These are phyloP conservation scores for Atlantisia rogersi DNA, from an alignment of 2,113 vertebrate genomes.

Conservation along the genomic window DNA sequence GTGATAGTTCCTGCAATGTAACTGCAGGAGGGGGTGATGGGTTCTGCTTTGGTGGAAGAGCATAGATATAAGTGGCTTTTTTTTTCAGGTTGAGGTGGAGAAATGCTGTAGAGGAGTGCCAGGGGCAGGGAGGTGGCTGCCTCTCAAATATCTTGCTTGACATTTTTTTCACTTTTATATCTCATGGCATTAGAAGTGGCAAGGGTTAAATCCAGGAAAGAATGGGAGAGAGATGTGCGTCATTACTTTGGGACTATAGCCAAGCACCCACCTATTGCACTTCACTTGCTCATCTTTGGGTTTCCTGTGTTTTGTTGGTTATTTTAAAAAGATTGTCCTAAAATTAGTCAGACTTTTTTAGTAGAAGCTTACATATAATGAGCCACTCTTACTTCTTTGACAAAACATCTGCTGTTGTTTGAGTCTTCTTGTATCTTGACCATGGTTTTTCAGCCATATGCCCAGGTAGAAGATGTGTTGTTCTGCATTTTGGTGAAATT, in stretches of 20 bases:
- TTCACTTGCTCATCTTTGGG: background rate
- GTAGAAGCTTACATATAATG: background rate
- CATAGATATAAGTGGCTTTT: background rate
- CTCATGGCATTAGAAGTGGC: background rate
- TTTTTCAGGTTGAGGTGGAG: background rate
- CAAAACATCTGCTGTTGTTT: background rate
- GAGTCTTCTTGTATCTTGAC: background rate
- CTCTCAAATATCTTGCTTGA: background rate
- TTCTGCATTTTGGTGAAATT: background rate
- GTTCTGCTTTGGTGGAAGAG: background rate
- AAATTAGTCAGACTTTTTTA: background rate
- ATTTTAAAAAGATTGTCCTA: background rate
- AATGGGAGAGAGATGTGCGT: background rate
- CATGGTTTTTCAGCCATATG: background rate
- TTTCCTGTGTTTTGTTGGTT: background rate
- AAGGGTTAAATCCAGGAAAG: background rate
- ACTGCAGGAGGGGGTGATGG: background rate
- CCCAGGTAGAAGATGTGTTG: background rate
- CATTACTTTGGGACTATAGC: background rate
- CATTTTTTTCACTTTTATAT: background rate
- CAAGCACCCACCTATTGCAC: background rate
- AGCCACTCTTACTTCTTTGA: background rate
- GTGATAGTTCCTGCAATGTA: background rate
- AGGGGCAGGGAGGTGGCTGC: background rate
- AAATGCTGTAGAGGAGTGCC: background rate